Evolutionary conservation across 2,888 invertebrate species (phyloP), one percentile per base, ranked within the genome.

Genomic region (Epicampocera succincta): DNA sequence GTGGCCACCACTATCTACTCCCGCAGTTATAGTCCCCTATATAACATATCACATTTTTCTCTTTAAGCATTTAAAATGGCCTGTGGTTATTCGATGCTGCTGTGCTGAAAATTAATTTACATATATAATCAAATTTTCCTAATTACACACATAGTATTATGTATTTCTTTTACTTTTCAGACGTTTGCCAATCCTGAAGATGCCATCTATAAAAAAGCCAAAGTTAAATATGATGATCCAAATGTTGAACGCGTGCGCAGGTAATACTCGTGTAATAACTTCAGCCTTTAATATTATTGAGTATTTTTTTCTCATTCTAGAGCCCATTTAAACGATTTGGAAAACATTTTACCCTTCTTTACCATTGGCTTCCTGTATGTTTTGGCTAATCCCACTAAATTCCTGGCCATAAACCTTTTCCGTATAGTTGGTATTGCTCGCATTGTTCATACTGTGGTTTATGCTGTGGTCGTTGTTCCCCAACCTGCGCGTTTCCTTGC

Each of bases 251-350:
- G 93, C 78, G 91, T 92, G 3, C 89, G 93, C 86, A 89, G 87
- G 87, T 88, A 79, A 54, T 6, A 25, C n/a, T n/a, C n/a, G 25
- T 25, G 25, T 33, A 33, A 33, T 33, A 29, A 29, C 6, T 29
- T 25, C 60, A 19, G 44, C 12, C 4, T 15, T 15, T 15, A 46
- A n/a, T n/a, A 13, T 29, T 12, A 40, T 21, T n/a, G 1, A 42
- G 2, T 58, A 13, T n/a, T 15, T 25, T 63, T 8, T 48, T 17
- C 8, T 12, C 11, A 6, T 77, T 89, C 88, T 89, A 93, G 94
- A 85, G 93, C 93, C 3, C 94, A 94, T 86, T 91, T 92, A 83
- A 94, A 94, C 85, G 94, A 94, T 87, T 85, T 94, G 84, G 93
- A 94, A 87, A 94, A 93, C 87, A 93, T 94, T 80, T 87, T 93